Evolutionary conservation across 1,140 invertebrate genomes (phyloP).

Genomic region (Mizuhopecten yessoensis): DNA sequence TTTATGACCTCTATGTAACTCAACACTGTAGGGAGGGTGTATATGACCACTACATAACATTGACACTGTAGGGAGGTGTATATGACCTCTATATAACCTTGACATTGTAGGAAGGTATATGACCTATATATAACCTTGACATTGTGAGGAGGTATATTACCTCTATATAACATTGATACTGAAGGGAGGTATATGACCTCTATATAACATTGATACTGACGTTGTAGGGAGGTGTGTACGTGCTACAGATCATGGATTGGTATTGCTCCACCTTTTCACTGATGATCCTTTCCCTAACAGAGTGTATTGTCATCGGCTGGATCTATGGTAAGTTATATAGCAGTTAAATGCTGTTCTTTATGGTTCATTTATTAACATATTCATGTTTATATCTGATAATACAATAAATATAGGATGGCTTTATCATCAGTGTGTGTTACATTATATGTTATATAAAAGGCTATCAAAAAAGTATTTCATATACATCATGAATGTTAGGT

Average conservation of each 20-base stretch:
- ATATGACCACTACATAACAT: neutral
- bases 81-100: neutral
- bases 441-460: too few relatives aligned
- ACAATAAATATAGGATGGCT: too few relatives aligned
- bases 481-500: too few relatives aligned
- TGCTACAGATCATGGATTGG: slow-evolving; percentile 92
- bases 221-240: slow-evolving; percentile 89
- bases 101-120: neutral
- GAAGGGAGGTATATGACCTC: neutral
- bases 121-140: neutral
- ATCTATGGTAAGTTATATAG: slow-evolving; percentile 79
- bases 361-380: too few relatives aligned
- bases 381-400: too few relatives aligned
- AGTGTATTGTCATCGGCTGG: slow-evolving; percentile 83
- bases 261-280: slow-evolving; percentile 93
- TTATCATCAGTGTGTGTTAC: too few relatives aligned
- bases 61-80: neutral
- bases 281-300: slow-evolving; percentile 88
- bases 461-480: too few relatives aligned
- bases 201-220: neutral
- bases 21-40: neutral
- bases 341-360: too few relatives aligned
- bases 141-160: neutral
- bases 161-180: neutral
- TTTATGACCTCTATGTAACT: neutral